phyloP scores from a whole-genome alignment of 1,140 invertebrate species.

The Cataglyphis hispanica region DNA sequence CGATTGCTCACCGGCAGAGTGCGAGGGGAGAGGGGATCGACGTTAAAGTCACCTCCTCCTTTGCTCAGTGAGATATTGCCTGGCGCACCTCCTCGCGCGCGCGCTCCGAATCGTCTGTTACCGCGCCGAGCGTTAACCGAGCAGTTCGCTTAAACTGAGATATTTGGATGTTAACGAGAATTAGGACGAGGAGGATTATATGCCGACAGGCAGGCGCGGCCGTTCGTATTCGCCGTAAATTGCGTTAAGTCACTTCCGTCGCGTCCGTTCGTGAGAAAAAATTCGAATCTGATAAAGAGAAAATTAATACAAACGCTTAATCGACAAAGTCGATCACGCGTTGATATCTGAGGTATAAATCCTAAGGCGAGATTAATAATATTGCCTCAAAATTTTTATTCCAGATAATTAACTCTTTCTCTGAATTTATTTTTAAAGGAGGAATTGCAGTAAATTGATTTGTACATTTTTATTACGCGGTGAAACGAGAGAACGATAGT shows the following conservation, averaged over 20 bases:
- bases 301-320: constrained; percentile 12
- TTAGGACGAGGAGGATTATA: constrained; percentile 35
- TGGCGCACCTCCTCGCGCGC: constrained; percentile 63
- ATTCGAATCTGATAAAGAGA: not conserved
- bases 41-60: constrained; percentile 86
- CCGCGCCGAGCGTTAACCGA: constrained; percentile 9
- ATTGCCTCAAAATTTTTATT: not conserved
- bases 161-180: constrained; percentile 50
- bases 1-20: constrained; percentile 82
- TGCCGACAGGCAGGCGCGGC: not conserved
- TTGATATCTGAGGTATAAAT: not conserved
- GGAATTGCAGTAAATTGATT: not conserved
- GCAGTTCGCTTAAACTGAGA: constrained; percentile 19
- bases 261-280: constrained; percentile 20
- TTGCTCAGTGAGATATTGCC: constrained; percentile 83
- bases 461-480: not conserved
- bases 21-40: constrained; percentile 75
- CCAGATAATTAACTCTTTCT: not conserved
- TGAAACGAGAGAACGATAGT: not conserved
- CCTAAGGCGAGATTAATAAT: not conserved
- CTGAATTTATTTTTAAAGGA: not conserved
- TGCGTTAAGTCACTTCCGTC: constrained; percentile 32
- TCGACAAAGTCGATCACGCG: constrained; percentile 28
- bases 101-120: constrained; percentile 36
- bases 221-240: constrained; percentile 28